phyloP scores from a whole-genome alignment of 1,140 invertebrate genomes.

The Sminthurinus signatus region DNA sequence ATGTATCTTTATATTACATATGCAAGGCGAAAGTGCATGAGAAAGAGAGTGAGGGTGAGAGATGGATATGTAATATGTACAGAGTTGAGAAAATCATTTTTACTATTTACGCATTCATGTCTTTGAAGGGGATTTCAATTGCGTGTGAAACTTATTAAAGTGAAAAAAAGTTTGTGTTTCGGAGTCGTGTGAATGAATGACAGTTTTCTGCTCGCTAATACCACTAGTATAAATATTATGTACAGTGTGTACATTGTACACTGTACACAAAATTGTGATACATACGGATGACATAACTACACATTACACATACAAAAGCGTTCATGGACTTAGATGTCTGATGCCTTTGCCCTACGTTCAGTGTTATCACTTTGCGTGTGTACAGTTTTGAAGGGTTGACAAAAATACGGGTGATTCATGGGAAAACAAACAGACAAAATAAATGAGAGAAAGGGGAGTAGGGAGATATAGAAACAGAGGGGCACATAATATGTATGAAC shows the following conservation, averaged over 20 bases:
- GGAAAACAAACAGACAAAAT: constrained; percentile 10
- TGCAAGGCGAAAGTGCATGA: no score
- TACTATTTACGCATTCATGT: no score
- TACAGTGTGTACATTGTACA: neutral
- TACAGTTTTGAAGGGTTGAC: neutral
- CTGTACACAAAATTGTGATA: no score
- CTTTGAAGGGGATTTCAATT: neutral
- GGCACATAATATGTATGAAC: neutral
- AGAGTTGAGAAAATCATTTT: no score
- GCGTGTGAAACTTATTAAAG: constrained; percentile 4
- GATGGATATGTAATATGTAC: no score
- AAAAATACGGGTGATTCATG: constrained; percentile 17
- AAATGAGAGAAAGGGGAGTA: neutral
- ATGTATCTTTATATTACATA: no score
- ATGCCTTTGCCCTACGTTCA: no score
- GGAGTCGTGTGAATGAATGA: constrained; percentile 13
- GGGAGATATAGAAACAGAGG: neutral
- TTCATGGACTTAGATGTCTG: no score
- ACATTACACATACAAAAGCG: no score
- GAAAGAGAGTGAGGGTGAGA: no score
- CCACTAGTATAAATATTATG: no score
- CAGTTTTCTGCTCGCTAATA: neutral
- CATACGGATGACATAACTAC: no score
- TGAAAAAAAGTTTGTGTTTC: neutral
- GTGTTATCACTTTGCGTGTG: neutral